Base-by-base conservation (phyloP, 1,140 invertebrate species). In the Bombus sylvicola region DNA sequence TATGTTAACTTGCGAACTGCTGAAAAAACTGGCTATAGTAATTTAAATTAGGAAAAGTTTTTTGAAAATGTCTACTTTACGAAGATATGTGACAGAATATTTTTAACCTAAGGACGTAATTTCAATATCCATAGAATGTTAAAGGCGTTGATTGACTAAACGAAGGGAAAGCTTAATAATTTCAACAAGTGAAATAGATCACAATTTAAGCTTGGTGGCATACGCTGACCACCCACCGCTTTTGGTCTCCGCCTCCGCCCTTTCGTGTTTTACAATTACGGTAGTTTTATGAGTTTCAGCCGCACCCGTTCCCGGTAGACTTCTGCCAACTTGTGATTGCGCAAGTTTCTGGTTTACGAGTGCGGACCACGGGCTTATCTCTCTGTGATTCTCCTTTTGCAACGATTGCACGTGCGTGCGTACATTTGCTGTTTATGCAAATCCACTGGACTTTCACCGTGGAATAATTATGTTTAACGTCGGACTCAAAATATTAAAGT, bases 191-290 rank as follows among this genome's bases (percentile, higher is more conserved):
- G 91, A 91, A 90, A 89, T 84, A 87, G 90, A 88, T 91, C 89
- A 86, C 72, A 80, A 81, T 87, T 83, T 85, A 62, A 78, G 81
- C 57, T 64, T 43, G 34, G 13, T 41, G 80, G 86, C 82, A 88
- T 82, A 90, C 88, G 87, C 71, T 41, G 88, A 75, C 88, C 87
- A 81, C 77, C 87, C 72, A 72, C 71, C 39, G 76, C 77, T 88
- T 87, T 89, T 82, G 53, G 78, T 81, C 41, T 75, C 73, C 87
- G 78, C 88, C 85, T 76, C 71, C 82, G 80, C 87, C 86, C 89
- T 90, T 92, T 92, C 91, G 90, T 93, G 92, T 93, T 93, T 93
- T 93, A 93, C 92, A 92, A 93, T 93, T 93, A 93, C 92, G 87
- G 89, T 93, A 93, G 92, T 93, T 93, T 93, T 93, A 93, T 93